Percentiles rank a stretch among this genome's conserved stretches.
phyloP scores from a whole-genome alignment of 2,888 invertebrate species.

The Bimastos eiseni region DNA sequence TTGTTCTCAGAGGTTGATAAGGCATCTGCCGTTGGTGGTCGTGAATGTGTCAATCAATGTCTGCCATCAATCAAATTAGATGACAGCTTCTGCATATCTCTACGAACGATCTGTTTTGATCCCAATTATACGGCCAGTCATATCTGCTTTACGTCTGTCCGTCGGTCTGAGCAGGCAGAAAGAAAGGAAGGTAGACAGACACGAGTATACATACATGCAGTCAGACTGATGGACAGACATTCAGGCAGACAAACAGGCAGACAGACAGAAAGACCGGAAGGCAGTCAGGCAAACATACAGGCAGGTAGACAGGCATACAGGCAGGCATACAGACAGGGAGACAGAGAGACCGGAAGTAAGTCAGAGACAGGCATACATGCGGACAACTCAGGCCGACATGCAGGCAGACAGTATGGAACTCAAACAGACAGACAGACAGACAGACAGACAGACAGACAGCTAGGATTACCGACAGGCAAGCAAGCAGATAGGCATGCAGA shows the following conservation, averaged over 20 bases:
- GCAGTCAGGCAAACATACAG: not conserved
- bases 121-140: not conserved
- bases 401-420: too few relatives aligned
- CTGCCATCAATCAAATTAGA: not conserved
- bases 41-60: not conserved
- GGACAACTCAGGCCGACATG: too few relatives aligned
- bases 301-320: not conserved
- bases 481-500: too few relatives aligned
- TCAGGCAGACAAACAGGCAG: not conserved
- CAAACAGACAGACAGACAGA: too few relatives aligned
- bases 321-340: not conserved
- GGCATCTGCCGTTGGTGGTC: not conserved
- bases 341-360: too few relatives aligned
- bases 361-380: not conserved
- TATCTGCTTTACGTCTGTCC: not conserved
- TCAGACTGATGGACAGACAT: not conserved
- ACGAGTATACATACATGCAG: not conserved
- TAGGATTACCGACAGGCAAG: too few relatives aligned
- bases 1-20: not conserved
- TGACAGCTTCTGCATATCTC: not conserved
- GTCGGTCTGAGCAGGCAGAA: not conserved
- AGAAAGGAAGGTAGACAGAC: too few relatives aligned
- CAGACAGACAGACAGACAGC: too few relatives aligned
- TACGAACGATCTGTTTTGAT: not conserved
- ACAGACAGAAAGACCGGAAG: not conserved